Base-by-base conservation (phyloP, 2,888 invertebrate species). In the Ophraella communa region DNA sequence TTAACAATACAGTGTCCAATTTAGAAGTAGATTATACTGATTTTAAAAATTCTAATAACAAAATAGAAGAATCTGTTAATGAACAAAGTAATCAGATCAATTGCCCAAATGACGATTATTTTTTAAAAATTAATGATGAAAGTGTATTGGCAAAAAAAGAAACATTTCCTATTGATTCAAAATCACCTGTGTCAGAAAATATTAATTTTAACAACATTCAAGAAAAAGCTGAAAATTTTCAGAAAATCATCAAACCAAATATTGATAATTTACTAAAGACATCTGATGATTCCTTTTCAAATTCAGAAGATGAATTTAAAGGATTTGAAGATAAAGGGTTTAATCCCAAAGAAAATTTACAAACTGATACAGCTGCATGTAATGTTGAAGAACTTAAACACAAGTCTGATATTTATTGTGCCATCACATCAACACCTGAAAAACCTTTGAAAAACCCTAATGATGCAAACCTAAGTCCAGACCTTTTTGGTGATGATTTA, bases 401-500 rank as follows among this genome's bases (percentile, higher is more conserved):
- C 14, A 21, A 24, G 17, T 18, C 14, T 21, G 57, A 30, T 21
- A 5, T 44, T 23, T 14, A 14, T 49, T 14, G n/a, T 14, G 17
- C 17, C 8, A 49, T 49, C n/a, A 27, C 35, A 10, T 53, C 53
- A n/a, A 53, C 53, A 11, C 80, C 80, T n/a, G 68, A 72, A 47
- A 80, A 78, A 66, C 57, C 58, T 56, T 71, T 69, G 62, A 61
- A 67, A 47, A 79, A 76, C 52, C 62, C 57, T n/a, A 54, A 73
- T 5, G 69, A 71, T 66, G 58, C 77, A 2, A 68, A 73, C 45
- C 39, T 77, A 7, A 82, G 81, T 57, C 91, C 91, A 0, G 89
- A 91, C 75, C 82, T 91, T 76, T 91, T 91, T 64, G 88, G 88
- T 65, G 86, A 86, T 45, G 88, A 64, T 8, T 2, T 18, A 21